A percentile compares a stretch with the other conserved stretches of the same genome.
Conservation (phyloP, 2,797 vertebrate genomes). For the Clarias laeviceps region DNA sequence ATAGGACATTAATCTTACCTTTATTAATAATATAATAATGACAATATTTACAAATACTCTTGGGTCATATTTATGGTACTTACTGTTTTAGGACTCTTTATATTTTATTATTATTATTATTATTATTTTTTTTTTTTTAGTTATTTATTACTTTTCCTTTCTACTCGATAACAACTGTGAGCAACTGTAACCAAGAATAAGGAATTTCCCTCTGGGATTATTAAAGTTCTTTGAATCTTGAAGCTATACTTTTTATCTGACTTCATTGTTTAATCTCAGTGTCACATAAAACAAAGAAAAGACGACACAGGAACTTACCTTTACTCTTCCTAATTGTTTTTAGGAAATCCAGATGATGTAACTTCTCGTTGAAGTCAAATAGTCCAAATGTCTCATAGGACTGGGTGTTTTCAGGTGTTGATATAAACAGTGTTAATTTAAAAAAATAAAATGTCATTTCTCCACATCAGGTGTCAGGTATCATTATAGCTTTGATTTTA, state of each 20-base stretch:
- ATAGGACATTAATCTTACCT: too few relatives aligned
- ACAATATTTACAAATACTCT: too few relatives aligned
- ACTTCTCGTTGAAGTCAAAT: neutral
- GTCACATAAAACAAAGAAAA: neutral
- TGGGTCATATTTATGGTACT: too few relatives aligned
- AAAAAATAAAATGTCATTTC: neutral
- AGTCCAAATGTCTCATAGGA: neutral
- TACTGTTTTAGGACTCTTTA: too few relatives aligned
- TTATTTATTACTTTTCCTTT: too few relatives aligned
- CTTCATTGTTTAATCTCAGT: neutral
- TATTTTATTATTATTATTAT: too few relatives aligned
- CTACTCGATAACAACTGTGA: too few relatives aligned
- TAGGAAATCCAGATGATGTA: neutral
- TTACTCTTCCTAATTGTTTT: neutral
- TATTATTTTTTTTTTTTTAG: too few relatives aligned
- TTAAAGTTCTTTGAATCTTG: too few relatives aligned
- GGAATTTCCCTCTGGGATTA: too few relatives aligned
- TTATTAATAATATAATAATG: too few relatives aligned
- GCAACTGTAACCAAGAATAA: too few relatives aligned
- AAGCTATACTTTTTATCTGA: neutral
- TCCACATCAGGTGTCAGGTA: neutral
- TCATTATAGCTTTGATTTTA: neutral
- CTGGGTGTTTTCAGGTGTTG: neutral
- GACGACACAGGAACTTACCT: neutral
- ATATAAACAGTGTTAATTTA: neutral